These are phyloP conservation scores for Acrossocheilus wenchowensis DNA, from an alignment of 2,797 vertebrate genomes.

Conservation along the genomic window DNA sequence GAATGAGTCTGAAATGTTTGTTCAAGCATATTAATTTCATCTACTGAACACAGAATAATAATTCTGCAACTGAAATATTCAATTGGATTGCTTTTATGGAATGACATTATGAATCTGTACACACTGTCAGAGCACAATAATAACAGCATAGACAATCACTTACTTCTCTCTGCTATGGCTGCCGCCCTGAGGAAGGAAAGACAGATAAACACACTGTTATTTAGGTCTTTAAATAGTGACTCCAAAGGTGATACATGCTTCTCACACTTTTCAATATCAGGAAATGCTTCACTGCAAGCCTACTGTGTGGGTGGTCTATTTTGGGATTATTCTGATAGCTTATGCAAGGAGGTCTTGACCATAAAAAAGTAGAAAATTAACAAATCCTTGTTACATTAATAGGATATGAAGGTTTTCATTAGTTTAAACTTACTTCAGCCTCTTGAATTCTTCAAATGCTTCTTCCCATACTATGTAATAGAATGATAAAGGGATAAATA, in stretches of 20 bases:
- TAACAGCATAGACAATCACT: conserved; percentile 75
- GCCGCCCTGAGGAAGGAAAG: conserved; percentile 86
- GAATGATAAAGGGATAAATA: conserved; percentile 8
- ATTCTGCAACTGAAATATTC: conserved; percentile 27
- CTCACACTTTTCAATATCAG: conserved; percentile 66
- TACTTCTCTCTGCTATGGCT: conserved; percentile 97
- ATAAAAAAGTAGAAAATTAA: not conserved
- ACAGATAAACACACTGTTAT: conserved; percentile 66
- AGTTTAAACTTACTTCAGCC: conserved; percentile 90
- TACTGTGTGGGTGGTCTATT: conserved; percentile 40
- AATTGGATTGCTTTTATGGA: conserved; percentile 28
- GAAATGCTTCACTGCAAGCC: conserved; percentile 60
- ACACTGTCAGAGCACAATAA: conserved; percentile 49
- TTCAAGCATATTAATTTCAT: conserved; percentile 2
- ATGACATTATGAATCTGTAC: conserved; percentile 41
- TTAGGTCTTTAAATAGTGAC: conserved; percentile 64
- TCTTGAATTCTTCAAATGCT: conserved; percentile 96
- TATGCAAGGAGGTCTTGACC: not conserved
- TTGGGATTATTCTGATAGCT: conserved; percentile 15
- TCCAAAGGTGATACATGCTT: conserved; percentile 36
- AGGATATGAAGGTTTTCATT: conserved; percentile 29
- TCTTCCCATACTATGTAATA: conserved; percentile 87
- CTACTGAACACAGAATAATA: not conserved
- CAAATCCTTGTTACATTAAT: not conserved
- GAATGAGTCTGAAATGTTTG: conserved; percentile 3